phyloP scores from a whole-genome alignment of 2,888 invertebrate species.

The Sepiola atlantica region DNA sequence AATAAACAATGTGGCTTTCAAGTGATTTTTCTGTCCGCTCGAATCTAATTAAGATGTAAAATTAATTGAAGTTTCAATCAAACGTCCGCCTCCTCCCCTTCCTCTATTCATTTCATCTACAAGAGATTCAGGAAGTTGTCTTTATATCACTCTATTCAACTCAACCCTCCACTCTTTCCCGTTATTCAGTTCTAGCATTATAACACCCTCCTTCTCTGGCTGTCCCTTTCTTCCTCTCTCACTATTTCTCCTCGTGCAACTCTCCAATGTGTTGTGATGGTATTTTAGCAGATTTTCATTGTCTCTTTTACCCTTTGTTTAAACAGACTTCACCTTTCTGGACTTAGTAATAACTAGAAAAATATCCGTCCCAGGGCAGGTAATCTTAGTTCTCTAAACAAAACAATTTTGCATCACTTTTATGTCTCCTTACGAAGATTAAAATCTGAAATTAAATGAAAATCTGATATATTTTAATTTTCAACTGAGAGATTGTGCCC shows the following conservation, averaged over 20 bases:
- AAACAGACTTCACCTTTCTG: no score
- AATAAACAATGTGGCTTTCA: background rate
- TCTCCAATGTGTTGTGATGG: no score
- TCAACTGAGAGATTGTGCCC: no score
- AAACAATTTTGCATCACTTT: no score
- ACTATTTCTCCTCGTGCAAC: background rate
- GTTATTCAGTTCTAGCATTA: no score
- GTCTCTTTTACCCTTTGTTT: background rate
- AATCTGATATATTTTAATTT: no score
- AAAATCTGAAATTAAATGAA: no score
- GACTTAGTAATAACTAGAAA: no score
- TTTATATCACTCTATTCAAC: rapidly evolving
- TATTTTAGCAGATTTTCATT: background rate
- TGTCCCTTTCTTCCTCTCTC: background rate
- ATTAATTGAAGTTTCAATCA: background rate
- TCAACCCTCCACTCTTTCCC: rapidly evolving
- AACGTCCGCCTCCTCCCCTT: background rate
- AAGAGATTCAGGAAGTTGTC: background rate
- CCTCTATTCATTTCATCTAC: no score
- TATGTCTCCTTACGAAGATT: no score
- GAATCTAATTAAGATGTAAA: background rate
- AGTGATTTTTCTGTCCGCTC: background rate
- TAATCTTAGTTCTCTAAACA: no score
- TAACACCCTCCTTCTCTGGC: background rate
- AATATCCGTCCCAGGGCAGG: no score